These are phyloP conservation scores for Pocillopora meandrina DNA, from an alignment of 92 coral and sea anemone species.

Conservation along the genomic window DNA sequence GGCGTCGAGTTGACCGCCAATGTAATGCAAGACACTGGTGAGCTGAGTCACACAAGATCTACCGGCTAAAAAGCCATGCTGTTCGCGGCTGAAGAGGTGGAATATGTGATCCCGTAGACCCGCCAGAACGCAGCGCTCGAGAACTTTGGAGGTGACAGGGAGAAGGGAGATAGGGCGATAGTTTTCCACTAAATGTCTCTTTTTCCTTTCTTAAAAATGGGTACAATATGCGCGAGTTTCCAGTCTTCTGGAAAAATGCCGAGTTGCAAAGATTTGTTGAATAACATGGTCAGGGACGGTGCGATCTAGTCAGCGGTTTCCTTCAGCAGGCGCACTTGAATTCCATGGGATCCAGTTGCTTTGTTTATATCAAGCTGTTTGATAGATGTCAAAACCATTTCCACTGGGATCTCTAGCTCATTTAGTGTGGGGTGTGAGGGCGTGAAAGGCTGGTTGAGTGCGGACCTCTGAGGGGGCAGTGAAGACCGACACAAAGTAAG, in stretches of 20 bases:
- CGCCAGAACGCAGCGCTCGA: neutral
- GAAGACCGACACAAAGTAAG: too few relatives aligned
- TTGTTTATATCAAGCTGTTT: constrained; percentile 20
- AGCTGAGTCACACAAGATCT: neutral
- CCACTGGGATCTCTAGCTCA: constrained; percentile 28
- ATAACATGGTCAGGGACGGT: too few relatives aligned
- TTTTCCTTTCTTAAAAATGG: too few relatives aligned
- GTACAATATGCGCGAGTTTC: too few relatives aligned
- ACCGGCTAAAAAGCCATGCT: neutral
- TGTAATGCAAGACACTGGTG: neutral
- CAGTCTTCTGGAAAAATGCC: too few relatives aligned
- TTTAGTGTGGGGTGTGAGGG: constrained; percentile 19
- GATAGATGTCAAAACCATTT: constrained; percentile 17
- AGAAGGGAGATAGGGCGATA: neutral
- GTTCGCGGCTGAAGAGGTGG: neutral
- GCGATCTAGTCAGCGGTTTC: too few relatives aligned
- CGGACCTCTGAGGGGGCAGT: too few relatives aligned
- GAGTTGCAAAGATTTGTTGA: too few relatives aligned
- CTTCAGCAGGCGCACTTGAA: constrained; percentile 15
- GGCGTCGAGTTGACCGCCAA: neutral
- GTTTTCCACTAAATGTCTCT: neutral
- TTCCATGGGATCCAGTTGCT: constrained; percentile 28
- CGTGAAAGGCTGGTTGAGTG: too few relatives aligned
- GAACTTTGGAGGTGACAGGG: neutral
- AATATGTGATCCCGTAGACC: neutral